phyloP scores from a whole-genome alignment of 2,888 invertebrate species.

The Polydesmus complanatus region DNA sequence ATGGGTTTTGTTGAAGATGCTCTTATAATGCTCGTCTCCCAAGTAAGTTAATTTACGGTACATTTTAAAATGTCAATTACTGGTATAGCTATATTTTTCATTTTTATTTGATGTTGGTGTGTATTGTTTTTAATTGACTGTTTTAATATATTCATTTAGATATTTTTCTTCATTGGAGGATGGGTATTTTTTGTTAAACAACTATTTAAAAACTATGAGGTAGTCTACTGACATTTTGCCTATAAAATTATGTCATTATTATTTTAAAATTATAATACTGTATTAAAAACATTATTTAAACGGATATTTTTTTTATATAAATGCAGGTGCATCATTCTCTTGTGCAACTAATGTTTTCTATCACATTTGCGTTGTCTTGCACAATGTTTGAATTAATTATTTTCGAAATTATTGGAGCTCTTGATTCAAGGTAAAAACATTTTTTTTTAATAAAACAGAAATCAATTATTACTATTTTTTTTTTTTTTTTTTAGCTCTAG shows the following conservation, averaged over 20 bases:
- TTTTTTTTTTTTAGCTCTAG: conserved; percentile 52
- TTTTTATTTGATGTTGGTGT: not conserved
- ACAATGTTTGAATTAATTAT: conserved; percentile 99
- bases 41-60: conserved; percentile 38
- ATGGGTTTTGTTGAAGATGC: conserved; percentile 80
- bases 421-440: conserved; percentile 66
- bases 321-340: conserved; percentile 67
- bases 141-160: conserved; percentile 39
- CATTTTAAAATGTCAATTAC: not conserved
- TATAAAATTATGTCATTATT: too few relatives aligned
- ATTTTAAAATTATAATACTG: conserved; percentile 1
- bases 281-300: not conserved
- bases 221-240: too few relatives aligned
- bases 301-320: conserved; percentile 13
- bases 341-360: conserved; percentile 89
- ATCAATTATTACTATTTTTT: too few relatives aligned
- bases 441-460: too few relatives aligned
- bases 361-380: conserved; percentile 89
- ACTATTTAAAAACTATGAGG: conserved; percentile 90
- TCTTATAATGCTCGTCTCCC: conserved; percentile 64
- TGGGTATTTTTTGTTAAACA: conserved; percentile 98
- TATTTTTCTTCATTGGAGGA: conserved; percentile 86
- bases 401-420: conserved; percentile 90
- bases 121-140: not conserved
- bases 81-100: not conserved